Evolutionary conservation across 1,140 invertebrate species (phyloP).

Genomic region (Akabosia matsudoensis): DNA sequence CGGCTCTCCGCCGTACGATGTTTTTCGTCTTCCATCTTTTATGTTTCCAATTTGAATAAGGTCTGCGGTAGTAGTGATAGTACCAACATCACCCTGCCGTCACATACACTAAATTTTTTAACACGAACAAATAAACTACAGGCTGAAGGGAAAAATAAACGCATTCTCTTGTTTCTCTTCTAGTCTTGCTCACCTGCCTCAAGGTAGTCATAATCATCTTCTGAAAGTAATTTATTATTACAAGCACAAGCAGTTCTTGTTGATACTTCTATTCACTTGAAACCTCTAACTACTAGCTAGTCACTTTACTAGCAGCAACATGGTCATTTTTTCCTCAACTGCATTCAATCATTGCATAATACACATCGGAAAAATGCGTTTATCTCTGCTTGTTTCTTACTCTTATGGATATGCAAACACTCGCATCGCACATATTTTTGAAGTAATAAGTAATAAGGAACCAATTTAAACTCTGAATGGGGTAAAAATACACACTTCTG

Average conservation of each 20-base stretch:
- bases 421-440: too few relatives aligned
- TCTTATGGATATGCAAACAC: too few relatives aligned
- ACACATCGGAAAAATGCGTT: background rate
- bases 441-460: too few relatives aligned
- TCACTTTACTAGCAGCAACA: background rate
- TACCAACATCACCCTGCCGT: too few relatives aligned
- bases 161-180: too few relatives aligned
- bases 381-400: background rate
- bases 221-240: background rate
- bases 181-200: background rate
- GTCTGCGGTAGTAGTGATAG: too few relatives aligned
- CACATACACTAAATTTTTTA: too few relatives aligned
- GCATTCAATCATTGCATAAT: constrained; percentile 7
- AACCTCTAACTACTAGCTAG: background rate
- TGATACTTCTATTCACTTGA: background rate
- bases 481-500: background rate
- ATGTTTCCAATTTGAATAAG: too few relatives aligned
- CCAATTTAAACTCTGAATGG: background rate
- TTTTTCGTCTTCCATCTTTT: too few relatives aligned
- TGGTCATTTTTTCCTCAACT: background rate
- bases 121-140: too few relatives aligned
- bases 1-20: too few relatives aligned
- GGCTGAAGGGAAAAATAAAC: too few relatives aligned
- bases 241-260: background rate
- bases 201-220: constrained; percentile 13